phyloP scores from a whole-genome alignment of 2,797 vertebrate species.

The Anguilla obscura region DNA sequence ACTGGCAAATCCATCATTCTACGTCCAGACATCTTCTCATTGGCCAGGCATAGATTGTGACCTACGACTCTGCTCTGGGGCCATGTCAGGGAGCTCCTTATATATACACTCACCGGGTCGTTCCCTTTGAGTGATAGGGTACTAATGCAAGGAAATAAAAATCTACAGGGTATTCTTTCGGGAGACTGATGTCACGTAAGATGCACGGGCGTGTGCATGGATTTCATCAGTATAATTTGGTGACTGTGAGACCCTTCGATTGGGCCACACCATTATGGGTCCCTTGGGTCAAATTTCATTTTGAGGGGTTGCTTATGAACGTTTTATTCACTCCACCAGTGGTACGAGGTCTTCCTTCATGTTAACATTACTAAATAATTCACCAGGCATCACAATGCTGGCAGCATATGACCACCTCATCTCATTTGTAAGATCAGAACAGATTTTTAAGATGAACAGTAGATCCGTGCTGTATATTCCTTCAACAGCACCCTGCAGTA shows the following conservation, averaged over 20 bases:
- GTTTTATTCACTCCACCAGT: conserved; percentile 17
- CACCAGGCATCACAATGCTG: neutral
- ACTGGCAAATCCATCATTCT: conserved; percentile 24
- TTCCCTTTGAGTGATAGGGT: conserved; percentile 25
- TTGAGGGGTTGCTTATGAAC: conserved; percentile 1
- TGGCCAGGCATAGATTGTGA: conserved; percentile 1
- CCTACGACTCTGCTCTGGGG: conserved; percentile 10
- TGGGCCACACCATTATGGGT: neutral
- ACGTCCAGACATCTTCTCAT: conserved; percentile 16
- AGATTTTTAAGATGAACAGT: neutral
- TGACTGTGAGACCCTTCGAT: conserved; percentile 30
- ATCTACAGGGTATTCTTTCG: conserved; percentile 5
- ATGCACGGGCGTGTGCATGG: neutral
- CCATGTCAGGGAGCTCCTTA: neutral
- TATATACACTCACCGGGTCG: conserved; percentile 19
- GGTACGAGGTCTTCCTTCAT: conserved; percentile 19
- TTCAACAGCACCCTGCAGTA: neutral
- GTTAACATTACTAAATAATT: conserved; percentile 24
- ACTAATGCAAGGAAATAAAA: conserved; percentile 18
- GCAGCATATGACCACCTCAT: conserved; percentile 3
- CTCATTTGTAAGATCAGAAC: neutral
- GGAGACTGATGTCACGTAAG: neutral
- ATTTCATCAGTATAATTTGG: conserved; percentile 25
- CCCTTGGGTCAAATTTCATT: conserved; percentile 23
- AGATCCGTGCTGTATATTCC: neutral